phyloP scores from a whole-genome alignment of 2,113 vertebrate genomes.

The Macroglossus sobrinus region DNA sequence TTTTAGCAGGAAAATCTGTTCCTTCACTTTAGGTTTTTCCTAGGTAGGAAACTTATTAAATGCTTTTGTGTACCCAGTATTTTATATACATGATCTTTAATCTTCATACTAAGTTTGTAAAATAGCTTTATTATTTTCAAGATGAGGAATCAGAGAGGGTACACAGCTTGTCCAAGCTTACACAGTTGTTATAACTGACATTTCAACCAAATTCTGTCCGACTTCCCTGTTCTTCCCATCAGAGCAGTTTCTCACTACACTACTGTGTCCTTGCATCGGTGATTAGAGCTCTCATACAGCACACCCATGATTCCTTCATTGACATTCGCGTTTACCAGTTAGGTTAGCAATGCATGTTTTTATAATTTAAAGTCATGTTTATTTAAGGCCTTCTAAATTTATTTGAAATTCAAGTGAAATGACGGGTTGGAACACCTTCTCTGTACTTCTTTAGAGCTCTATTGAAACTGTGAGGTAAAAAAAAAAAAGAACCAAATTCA shows the following conservation, averaged over 20 bases:
- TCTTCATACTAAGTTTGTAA: neutral
- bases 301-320: neutral
- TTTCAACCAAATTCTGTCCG: neutral
- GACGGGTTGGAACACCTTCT: neutral
- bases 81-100: conserved; percentile 8
- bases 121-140: conserved; percentile 16
- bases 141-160: neutral
- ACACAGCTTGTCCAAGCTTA: neutral
- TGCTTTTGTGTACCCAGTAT: conserved; percentile 8
- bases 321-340: neutral
- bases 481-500: neutral
- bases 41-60: neutral
- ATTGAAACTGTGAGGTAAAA: neutral
- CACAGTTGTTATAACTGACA: neutral
- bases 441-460: neutral
- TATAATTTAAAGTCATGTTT: conserved; percentile 39
- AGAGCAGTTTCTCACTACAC: neutral
- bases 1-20: conserved; percentile 28
- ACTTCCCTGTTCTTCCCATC: neutral
- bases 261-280: neutral
- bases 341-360: conserved; percentile 23
- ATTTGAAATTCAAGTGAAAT: conserved; percentile 37
- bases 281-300: neutral
- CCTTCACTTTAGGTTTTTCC: neutral
- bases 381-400: conserved; percentile 31